Percentiles rank a stretch among this genome's conserved stretches.
Evolutionary conservation across 2,888 invertebrate species (phyloP).

Genomic region (Amaurobius ferox): DNA sequence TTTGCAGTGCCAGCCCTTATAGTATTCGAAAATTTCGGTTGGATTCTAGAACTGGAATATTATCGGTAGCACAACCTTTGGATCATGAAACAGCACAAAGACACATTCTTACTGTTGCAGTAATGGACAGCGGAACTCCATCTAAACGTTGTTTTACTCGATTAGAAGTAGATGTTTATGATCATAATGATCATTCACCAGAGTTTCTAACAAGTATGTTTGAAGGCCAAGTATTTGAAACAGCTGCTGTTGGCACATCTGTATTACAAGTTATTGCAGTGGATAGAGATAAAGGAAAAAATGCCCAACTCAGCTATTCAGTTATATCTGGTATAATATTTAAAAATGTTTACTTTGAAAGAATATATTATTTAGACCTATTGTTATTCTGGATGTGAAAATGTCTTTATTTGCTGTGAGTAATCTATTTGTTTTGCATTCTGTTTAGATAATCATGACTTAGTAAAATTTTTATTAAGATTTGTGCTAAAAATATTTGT

Average conservation of each 20-base stretch:
- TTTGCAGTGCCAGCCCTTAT: constrained; percentile 65
- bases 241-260: constrained; percentile 85
- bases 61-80: constrained; percentile 85
- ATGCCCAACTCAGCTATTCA: constrained; percentile 88
- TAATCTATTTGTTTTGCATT: too few species aligned
- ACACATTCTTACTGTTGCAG: constrained; percentile 89
- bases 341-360: too few species aligned
- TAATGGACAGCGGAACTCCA: constrained; percentile 86
- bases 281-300: constrained; percentile 89
- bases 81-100: constrained; percentile 86
- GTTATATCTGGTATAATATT: constrained; percentile 84
- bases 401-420: too few species aligned
- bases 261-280: constrained; percentile 87
- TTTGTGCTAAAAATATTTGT: too few species aligned
- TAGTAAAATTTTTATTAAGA: too few species aligned
- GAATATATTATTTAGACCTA: too few species aligned
- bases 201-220: constrained; percentile 89
- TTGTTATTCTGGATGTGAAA: too few species aligned
- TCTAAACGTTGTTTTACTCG: constrained; percentile 85
- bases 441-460: too few species aligned
- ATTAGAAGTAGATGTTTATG: constrained; percentile 87
- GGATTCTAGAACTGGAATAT: constrained; percentile 90
- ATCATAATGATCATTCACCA: constrained; percentile 94
- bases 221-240: constrained; percentile 87
- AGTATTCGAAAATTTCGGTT: constrained; percentile 85